phyloP scores from a whole-genome alignment of 2,797 vertebrate genomes.

The Chrysocyon brachyurus region DNA sequence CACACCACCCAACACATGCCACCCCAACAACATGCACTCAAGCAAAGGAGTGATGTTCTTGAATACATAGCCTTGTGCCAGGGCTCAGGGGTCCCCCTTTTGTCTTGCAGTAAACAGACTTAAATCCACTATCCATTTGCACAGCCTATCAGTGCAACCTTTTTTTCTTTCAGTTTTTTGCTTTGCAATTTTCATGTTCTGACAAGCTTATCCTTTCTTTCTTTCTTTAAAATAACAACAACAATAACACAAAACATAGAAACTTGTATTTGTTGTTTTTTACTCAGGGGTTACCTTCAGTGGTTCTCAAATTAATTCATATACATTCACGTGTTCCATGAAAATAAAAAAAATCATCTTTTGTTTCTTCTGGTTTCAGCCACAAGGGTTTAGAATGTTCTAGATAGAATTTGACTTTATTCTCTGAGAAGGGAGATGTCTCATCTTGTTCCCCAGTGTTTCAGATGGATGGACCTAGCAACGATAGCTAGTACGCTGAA shows the following conservation, averaged over 20 bases:
- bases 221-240: neutral
- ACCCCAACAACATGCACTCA: rapidly evolving
- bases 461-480: neutral
- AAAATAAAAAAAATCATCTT: neutral
- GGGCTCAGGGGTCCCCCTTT: neutral
- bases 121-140: neutral
- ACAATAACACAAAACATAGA: neutral
- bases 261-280: neutral
- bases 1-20: too few relatives aligned
- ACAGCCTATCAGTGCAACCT: neutral
- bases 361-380: neutral
- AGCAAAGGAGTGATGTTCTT: too few relatives aligned
- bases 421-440: neutral
- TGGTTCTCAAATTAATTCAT: neutral
- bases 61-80: neutral
- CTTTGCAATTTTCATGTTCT: neutral
- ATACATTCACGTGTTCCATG: neutral
- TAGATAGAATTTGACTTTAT: neutral
- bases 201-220: neutral
- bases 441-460: neutral
- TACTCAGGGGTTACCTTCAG: neutral
- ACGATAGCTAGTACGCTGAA: neutral
- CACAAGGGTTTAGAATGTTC: neutral
- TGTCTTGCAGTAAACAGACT: neutral
- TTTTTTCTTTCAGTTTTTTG: neutral